phyloP scores from a whole-genome alignment of 2,797 vertebrate species.

The Sciaenops ocellatus region DNA sequence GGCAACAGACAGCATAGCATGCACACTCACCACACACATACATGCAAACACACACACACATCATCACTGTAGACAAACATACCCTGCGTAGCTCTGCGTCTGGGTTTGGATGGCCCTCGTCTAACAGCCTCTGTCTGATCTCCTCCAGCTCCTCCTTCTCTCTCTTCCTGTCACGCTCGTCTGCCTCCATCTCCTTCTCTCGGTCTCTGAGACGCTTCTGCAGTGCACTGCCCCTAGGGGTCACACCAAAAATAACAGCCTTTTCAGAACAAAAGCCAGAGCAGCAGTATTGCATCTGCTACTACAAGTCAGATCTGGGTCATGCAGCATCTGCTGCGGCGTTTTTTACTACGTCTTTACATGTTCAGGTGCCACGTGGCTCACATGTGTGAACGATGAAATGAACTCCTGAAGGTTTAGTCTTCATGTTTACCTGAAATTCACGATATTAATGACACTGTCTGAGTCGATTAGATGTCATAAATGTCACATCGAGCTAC shows the following conservation, averaged over 20 bases:
- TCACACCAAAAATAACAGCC: slow-evolving; percentile 63
- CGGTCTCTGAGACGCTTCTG: slow-evolving; percentile 97
- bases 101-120: slow-evolving; percentile 98
- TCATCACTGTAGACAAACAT: slow-evolving; percentile 17
- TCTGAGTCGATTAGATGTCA: not conserved
- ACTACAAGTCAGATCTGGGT: slow-evolving; percentile 51
- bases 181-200: slow-evolving; percentile 98
- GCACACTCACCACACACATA: slow-evolving; percentile 25
- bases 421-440: not conserved
- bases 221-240: slow-evolving; percentile 96
- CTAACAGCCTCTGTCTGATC: slow-evolving; percentile 96
- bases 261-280: slow-evolving; percentile 70
- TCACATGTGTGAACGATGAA: not conserved
- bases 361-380: not conserved
- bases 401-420: not conserved
- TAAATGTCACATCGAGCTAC: not conserved
- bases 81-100: slow-evolving; percentile 98
- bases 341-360: not conserved
- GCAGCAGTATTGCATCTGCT: slow-evolving; percentile 61
- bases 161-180: slow-evolving; percentile 97
- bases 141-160: slow-evolving; percentile 99
- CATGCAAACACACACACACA: slow-evolving; percentile 32
- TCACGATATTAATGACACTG: not conserved
- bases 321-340: slow-evolving; percentile 29
- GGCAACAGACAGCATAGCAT: slow-evolving; percentile 44